Evolutionary conservation across 2,888 invertebrate genomes (phyloP), one percentile per base, ranked within the genome.

Genomic region (Sialis fuliginosa): DNA sequence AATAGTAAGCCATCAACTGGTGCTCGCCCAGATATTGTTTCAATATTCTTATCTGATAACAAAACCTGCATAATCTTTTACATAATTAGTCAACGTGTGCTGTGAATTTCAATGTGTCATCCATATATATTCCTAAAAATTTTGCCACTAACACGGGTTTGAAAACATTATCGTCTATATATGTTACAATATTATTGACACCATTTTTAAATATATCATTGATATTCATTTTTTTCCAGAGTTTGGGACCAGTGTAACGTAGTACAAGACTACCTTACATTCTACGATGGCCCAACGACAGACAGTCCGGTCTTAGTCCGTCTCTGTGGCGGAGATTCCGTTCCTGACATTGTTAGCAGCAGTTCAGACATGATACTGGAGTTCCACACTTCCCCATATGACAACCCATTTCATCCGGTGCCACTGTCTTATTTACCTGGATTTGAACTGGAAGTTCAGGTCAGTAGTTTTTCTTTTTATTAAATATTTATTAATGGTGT

Each of bases 231-330:
- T 50, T 48, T 51, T 63, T 61, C 46, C 61, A 83, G 83, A 62
- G 79, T 83, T 50, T 84, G 83, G 81, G 82, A 84, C 64, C 81
- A 83, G 63, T 85, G 85, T 63, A 83, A 84, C 62, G 77, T 80
- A 56, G 81, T 82, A 50, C 84, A 84, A 63, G 86, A 87, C 65
- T 84, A 82, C 61, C 67, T 88, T 54, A 83, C 84, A 33, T 81
- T 88, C 46, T 80, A 82, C 70, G 87, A 88, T 59, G 88, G 88
- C 0, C 71, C 76, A 35, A 77, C 78, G 10, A 70, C 75, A 9
- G 72, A 75, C 46, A 76, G 79, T n/a, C 81, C 84, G 1, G 74
- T 83, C 6, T 65, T 88, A 49, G 79, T 85, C 6, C 74, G 85
- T 50, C 71, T 88, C 50, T 88, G 88, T 61, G 87, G 86, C 5